Evolutionary conservation across 2,888 invertebrate species (phyloP).

Genomic region (Spatulosminthurus flaviceps): DNA sequence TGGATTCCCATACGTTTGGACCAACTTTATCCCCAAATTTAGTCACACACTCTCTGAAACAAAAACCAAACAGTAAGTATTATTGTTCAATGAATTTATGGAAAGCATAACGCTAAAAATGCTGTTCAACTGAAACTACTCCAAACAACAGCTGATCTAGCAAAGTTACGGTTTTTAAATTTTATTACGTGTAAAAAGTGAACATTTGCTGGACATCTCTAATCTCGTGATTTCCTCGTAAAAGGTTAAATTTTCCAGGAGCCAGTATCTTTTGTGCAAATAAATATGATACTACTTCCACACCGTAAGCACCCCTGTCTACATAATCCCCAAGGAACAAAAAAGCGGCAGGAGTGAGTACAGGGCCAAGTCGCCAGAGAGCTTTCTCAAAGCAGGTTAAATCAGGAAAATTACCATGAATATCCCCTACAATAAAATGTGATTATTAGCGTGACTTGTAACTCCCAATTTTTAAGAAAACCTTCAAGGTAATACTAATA

Average conservation of each 20-base stretch:
- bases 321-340: constrained; percentile 82
- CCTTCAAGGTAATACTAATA: no score
- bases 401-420: constrained; percentile 79
- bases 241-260: constrained; percentile 73
- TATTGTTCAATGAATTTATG: no score
- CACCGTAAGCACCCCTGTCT: constrained; percentile 75
- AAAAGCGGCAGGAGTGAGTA: constrained; percentile 73
- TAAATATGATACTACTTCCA: constrained; percentile 77
- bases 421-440: constrained; percentile 70
- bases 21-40: constrained; percentile 77
- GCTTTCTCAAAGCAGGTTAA: constrained; percentile 75
- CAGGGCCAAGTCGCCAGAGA: constrained; percentile 76
- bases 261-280: constrained; percentile 76
- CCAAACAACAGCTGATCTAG: neutral
- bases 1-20: constrained; percentile 74
- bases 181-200: constrained; percentile 73
- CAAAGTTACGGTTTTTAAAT: neutral
- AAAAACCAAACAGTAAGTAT: neutral
- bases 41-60: constrained; percentile 73
- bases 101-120: no score
- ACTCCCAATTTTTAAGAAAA: no score
- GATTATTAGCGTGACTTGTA: neutral
- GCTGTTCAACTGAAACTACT: neutral
- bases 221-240: constrained; percentile 82
- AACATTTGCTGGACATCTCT: constrained; percentile 78